Conservation (phyloP, 2,797 vertebrate species). For the Brachyrhaphis roseni region DNA sequence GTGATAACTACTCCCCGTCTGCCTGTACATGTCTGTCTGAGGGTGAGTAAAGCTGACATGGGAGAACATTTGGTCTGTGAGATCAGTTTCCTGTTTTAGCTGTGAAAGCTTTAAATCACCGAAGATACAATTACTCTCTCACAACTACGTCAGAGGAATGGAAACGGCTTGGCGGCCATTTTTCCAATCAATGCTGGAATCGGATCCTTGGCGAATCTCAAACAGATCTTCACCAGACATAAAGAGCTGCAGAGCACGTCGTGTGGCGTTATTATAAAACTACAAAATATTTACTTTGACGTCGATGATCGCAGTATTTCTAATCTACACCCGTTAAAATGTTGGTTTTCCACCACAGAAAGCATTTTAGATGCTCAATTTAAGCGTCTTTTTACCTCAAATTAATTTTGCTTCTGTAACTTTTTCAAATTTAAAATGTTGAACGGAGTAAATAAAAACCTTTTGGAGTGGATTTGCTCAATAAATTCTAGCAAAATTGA, state of each 20-base stretch:
- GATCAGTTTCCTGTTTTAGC: conserved; percentile 66
- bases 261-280: background rate
- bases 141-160: conserved; percentile 32
- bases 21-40: conserved; percentile 36
- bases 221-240: background rate
- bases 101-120: conserved; percentile 48
- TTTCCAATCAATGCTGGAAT: conserved; percentile 19
- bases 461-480: background rate
- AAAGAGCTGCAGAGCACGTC: background rate
- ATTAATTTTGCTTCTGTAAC: background rate
- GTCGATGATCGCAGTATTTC: background rate
- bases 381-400: background rate
- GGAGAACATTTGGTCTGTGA: conserved; percentile 61
- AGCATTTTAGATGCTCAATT: background rate
- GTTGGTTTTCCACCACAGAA: background rate
- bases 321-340: background rate
- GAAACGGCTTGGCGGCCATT: conserved; percentile 31
- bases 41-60: conserved; percentile 43
- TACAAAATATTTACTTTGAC: background rate
- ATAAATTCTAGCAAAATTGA: background rate
- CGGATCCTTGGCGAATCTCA: background rate
- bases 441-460: background rate
- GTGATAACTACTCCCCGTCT: conserved; percentile 54
- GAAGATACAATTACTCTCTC: conserved; percentile 60
- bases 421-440: background rate